Evolutionary conservation across 2,888 invertebrate genomes (phyloP).

Genomic region (Drosophila helvetica): DNA sequence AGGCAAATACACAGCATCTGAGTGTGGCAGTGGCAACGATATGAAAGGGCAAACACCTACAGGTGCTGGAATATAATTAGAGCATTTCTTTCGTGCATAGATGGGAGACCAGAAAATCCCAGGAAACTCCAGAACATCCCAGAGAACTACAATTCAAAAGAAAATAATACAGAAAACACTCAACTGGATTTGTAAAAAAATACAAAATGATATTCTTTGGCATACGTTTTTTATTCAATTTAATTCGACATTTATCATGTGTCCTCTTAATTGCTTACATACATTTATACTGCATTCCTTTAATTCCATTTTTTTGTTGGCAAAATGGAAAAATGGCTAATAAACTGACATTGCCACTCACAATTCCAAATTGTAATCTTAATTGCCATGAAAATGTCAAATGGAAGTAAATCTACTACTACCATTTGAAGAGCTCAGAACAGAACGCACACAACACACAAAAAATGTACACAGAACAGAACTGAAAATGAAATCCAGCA

Average conservation of each 20-base stretch:
- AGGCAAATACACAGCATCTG: conserved; percentile 40
- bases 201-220: background rate
- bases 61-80: background rate
- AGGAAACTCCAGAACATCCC: background rate
- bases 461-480: background rate
- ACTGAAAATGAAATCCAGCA: background rate
- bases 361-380: background rate
- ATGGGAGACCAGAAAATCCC: no score
- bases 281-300: background rate
- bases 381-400: background rate
- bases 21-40: background rate
- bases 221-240: background rate
- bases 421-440: background rate
- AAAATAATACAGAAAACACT: background rate
- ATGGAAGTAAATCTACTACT: background rate
- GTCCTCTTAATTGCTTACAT: background rate
- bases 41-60: conserved; percentile 11
- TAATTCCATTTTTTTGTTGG: background rate
- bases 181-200: background rate
- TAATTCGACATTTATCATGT: background rate
- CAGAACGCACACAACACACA: background rate
- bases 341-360: conserved; percentile 35
- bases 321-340: conserved; percentile 4
- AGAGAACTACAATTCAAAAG: background rate
- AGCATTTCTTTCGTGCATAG: no score